Evolutionary conservation across 2,888 invertebrate genomes (phyloP).

Genomic region (Acronicta psi): DNA sequence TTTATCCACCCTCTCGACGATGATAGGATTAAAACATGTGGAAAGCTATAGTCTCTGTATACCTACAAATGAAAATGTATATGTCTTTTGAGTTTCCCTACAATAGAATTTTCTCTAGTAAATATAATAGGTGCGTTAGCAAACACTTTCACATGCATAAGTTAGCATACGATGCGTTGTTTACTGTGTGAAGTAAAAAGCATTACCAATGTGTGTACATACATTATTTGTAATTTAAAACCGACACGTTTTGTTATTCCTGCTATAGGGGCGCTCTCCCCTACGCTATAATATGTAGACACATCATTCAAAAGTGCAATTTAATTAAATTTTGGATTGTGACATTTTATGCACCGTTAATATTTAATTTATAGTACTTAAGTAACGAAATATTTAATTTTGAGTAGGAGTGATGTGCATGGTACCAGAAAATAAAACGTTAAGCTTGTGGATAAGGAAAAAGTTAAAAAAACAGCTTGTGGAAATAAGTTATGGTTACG

Average conservation of each 20-base stretch:
- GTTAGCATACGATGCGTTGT: constrained; percentile 19
- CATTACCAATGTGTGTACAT: constrained; percentile 27
- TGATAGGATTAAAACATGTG: no score
- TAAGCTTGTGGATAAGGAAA: no score
- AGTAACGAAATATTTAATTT: no score
- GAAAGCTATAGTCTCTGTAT: no score
- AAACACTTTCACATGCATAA: not conserved
- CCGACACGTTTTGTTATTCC: constrained; percentile 17
- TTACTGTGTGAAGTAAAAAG: constrained; percentile 32
- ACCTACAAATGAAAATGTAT: no score
- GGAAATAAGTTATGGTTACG: no score
- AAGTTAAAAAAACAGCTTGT: no score
- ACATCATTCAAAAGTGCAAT: not conserved
- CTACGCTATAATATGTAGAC: constrained; percentile 1
- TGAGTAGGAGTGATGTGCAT: no score
- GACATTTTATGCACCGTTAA: not conserved
- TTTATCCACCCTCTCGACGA: no score
- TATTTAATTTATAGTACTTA: no score
- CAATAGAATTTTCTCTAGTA: not conserved
- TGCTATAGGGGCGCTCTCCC: constrained; percentile 26
- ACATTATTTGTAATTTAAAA: constrained; percentile 36
- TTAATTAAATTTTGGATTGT: not conserved
- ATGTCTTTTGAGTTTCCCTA: no score
- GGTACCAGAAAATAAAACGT: no score
- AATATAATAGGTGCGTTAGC: not conserved